Evolutionary conservation across 1,140 invertebrate genomes (phyloP).

Genomic region (Lepidotrigona ventralis): DNA sequence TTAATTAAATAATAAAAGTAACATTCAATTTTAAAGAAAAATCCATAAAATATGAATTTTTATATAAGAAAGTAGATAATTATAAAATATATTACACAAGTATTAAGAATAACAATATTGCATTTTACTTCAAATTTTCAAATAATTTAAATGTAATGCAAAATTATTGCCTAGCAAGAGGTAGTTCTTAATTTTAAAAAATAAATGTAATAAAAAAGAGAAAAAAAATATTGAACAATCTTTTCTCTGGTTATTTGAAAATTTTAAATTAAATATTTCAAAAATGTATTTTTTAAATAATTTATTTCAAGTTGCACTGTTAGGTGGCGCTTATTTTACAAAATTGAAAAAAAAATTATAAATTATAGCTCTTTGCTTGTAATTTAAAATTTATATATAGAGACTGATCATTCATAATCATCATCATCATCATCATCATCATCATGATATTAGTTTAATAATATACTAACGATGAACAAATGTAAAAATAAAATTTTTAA

Average conservation of each 20-base stretch:
- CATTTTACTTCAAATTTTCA: background rate
- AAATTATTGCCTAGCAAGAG: no score
- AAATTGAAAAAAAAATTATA: no score
- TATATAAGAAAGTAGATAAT: background rate
- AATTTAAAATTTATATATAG: no score
- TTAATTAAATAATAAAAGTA: background rate
- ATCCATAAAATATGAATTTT: background rate
- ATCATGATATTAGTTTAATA: background rate
- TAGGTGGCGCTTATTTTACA: no score
- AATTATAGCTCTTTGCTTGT: no score
- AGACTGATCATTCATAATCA: background rate
- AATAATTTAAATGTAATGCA: no score
- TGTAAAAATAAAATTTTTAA: background rate
- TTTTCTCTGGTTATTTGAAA: background rate
- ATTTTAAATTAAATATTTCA: background rate
- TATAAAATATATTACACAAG: background rate
- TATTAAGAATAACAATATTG: background rate
- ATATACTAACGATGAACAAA: background rate
- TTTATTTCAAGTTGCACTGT: no score
- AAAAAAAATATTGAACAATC: background rate
- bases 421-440: background rate
- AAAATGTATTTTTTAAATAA: background rate
- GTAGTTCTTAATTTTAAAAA: background rate
- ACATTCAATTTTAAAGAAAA: slow-evolving; percentile 7
- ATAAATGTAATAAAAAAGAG: background rate